These are phyloP conservation scores for Amaurobius ferox DNA, from an alignment of 2,888 invertebrate species.

Conservation along the genomic window DNA sequence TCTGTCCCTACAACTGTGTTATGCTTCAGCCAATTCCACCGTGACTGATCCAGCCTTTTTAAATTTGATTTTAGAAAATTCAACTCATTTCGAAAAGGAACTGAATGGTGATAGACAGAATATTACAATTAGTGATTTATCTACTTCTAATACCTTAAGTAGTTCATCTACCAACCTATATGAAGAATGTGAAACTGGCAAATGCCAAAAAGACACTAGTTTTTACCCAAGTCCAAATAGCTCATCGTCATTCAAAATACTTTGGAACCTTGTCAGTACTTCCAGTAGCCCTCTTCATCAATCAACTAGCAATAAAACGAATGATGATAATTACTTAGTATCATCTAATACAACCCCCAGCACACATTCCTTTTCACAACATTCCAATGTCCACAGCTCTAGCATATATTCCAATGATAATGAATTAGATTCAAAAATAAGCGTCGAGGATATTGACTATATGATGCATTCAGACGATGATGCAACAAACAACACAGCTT, in stretches of 20 bases:
- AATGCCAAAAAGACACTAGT: neutral
- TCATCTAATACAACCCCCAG: neutral
- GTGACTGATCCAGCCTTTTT: neutral
- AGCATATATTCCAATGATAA: neutral
- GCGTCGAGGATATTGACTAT: neutral
- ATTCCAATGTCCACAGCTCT: neutral
- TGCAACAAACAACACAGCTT: neutral
- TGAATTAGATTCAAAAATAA: neutral
- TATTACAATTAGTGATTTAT: neutral
- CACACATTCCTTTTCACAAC: neutral
- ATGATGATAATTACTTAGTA: neutral
- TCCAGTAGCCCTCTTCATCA: neutral
- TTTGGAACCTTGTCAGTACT: conserved; percentile 3
- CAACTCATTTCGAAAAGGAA: neutral
- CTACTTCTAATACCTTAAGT: neutral
- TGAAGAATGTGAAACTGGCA: neutral
- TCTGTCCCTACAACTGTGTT: neutral
- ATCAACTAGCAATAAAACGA: neutral
- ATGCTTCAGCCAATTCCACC: neutral
- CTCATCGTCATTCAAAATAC: neutral
- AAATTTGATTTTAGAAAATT: neutral
- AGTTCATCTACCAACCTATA: neutral
- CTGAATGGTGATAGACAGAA: neutral
- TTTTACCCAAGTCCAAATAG: neutral
- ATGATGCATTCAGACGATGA: neutral